Percentiles rank a stretch among this genome's conserved stretches.
Conservation (phyloP, 2,113 vertebrate species). For the Pedetes capensis region DNA sequence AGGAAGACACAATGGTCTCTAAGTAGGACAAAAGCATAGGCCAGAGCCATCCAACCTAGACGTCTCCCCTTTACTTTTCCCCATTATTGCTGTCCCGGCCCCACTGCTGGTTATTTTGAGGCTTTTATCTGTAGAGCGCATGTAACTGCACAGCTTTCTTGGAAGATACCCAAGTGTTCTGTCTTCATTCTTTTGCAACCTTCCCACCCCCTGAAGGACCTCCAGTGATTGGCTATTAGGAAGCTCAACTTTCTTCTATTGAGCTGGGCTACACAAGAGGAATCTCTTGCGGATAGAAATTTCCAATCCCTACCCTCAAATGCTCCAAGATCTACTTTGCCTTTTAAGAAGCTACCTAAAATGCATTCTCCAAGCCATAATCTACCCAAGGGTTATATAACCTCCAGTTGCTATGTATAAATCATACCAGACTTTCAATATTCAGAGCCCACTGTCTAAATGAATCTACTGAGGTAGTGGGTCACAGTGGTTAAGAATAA, state of each 20-base stretch:
- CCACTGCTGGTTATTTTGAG: not conserved
- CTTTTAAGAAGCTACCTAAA: slow-evolving; percentile 59
- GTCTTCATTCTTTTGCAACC: slow-evolving; percentile 58
- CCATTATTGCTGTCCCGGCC: not conserved
- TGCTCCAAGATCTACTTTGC: slow-evolving; percentile 34
- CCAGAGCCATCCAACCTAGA: not conserved
- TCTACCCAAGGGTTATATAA: slow-evolving; percentile 49
- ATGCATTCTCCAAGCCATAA: slow-evolving; percentile 30
- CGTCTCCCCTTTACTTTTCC: not conserved
- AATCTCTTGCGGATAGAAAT: slow-evolving; percentile 41
- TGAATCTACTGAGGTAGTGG: not conserved
- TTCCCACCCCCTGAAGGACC: slow-evolving; percentile 50
- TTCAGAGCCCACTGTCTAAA: slow-evolving; percentile 36
- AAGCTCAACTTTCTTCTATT: slow-evolving; percentile 62
- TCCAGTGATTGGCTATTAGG: slow-evolving; percentile 60
- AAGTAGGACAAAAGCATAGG: not conserved
- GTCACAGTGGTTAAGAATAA: slow-evolving; percentile 27
- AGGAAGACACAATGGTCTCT: slow-evolving; percentile 27
- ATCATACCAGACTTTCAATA: slow-evolving; percentile 19
- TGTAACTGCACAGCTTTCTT: slow-evolving; percentile 33
- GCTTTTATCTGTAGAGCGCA: slow-evolving; percentile 52
- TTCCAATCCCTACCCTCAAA: not conserved
- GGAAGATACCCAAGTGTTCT: slow-evolving; percentile 58
- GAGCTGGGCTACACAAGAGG: not conserved
- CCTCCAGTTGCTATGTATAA: not conserved